Evolutionary conservation across 2,113 vertebrate genomes (phyloP).

Genomic region (Accipiter virgatus): DNA sequence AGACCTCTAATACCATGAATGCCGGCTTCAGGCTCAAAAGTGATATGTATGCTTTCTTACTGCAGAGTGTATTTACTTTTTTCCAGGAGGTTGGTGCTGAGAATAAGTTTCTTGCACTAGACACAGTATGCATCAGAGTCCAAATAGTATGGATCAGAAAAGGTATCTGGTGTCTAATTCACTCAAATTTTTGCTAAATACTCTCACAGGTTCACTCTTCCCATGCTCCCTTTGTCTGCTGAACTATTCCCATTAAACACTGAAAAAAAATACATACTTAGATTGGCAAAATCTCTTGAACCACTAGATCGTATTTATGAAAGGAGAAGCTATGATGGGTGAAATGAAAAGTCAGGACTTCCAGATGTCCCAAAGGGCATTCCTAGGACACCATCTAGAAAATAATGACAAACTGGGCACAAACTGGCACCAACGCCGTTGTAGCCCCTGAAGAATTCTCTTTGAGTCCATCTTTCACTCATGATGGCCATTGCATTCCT

Average conservation of each 20-base stretch:
- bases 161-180: neutral
- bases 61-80: neutral
- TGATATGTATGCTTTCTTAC: neutral
- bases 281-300: neutral
- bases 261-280: neutral
- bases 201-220: neutral
- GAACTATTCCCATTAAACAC: neutral
- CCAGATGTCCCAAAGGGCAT: neutral
- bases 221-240: neutral
- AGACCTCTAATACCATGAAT: neutral
- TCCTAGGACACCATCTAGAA: neutral
- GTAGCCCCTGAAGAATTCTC: neutral
- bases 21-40: neutral
- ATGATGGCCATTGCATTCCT: neutral
- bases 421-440: accelerated
- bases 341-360: neutral
- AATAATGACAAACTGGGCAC: neutral
- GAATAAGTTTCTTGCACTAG: neutral
- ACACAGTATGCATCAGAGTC: neutral
- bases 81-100: neutral
- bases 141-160: neutral
- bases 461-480: neutral
- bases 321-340: neutral
- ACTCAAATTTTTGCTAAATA: neutral
- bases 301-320: neutral